These are phyloP conservation scores for Antheraea pernyi DNA, from an alignment of 1,140 invertebrate genomes.

Conservation along the genomic window DNA sequence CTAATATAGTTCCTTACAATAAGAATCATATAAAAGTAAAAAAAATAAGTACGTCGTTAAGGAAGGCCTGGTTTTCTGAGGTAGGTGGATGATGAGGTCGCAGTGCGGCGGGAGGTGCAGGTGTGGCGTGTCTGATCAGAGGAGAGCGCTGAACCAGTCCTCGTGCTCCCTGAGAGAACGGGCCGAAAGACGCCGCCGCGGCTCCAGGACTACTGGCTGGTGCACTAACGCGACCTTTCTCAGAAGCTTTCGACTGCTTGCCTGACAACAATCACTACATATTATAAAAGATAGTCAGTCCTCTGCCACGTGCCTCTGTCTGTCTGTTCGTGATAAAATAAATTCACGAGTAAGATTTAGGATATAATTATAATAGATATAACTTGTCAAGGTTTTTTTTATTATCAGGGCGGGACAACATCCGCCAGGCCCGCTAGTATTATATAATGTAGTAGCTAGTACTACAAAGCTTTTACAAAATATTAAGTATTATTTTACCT, in stretches of 20 bases:
- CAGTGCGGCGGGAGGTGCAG: constrained; percentile 81
- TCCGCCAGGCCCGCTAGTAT: not conserved
- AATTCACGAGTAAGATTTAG: too few species aligned
- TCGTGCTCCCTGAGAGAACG: constrained; percentile 89
- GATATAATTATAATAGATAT: too few species aligned
- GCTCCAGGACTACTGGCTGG: constrained; percentile 6
- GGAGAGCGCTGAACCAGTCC: constrained; percentile 94
- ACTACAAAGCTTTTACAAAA: not conserved
- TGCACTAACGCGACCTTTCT: constrained; percentile 12
- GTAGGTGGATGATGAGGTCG: constrained; percentile 86
- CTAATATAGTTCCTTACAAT: too few species aligned
- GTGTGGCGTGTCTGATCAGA: constrained; percentile 91
- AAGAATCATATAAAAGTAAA: too few species aligned
- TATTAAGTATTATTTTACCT: constrained; percentile 57
- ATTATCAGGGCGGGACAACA: too few species aligned
- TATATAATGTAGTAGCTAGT: not conserved
- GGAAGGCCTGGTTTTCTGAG: constrained; percentile 92
- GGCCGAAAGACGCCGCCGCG: constrained; percentile 82
- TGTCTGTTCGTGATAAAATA: too few species aligned
- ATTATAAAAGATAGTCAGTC: too few species aligned
- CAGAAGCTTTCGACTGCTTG: constrained; percentile 40
- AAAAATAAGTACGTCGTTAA: constrained; percentile 84
- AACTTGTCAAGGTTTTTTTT: too few species aligned
- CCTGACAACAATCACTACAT: constrained; percentile 22
- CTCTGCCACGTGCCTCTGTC: too few species aligned